These are phyloP conservation scores for Laspeyria flexula DNA, from an alignment of 2,888 invertebrate species.

Conservation along the genomic window DNA sequence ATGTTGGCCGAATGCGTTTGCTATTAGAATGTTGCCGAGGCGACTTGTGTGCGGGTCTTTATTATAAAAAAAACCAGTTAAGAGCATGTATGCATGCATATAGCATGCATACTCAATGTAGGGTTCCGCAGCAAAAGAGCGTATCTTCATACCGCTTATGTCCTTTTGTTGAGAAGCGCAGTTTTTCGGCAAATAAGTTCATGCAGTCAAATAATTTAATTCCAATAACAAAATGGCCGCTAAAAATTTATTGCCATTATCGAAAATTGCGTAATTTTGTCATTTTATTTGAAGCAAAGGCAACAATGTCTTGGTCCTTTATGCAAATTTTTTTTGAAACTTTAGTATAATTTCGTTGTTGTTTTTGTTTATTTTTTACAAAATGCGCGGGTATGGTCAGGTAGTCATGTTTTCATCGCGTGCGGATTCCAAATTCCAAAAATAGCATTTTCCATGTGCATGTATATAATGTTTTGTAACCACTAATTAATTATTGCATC, in stretches of 20 bases:
- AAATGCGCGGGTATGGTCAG: constrained; percentile 23
- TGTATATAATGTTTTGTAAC: too few species aligned
- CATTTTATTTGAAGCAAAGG: constrained; percentile 1
- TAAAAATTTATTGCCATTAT: background rate
- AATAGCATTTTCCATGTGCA: too few species aligned
- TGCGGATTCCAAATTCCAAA: constrained; percentile 26
- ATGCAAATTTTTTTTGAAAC: constrained; percentile 40
- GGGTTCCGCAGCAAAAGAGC: too few species aligned
- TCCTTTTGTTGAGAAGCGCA: too few species aligned
- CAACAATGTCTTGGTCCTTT: constrained; percentile 11
- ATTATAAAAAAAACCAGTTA: background rate
- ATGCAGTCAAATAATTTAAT: too few species aligned
- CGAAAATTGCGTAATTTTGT: background rate
- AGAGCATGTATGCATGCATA: too few species aligned
- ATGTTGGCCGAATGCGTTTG: constrained; percentile 10
- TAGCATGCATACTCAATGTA: too few species aligned
- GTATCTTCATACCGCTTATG: too few species aligned
- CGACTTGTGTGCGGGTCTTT: constrained; percentile 30
- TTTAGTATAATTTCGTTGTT: constrained; percentile 32
- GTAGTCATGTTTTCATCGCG: constrained; percentile 32
- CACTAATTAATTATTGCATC: too few species aligned
- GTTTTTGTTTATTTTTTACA: constrained; percentile 21
- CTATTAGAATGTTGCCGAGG: constrained; percentile 13
- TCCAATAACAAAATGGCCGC: background rate
- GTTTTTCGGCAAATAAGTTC: too few species aligned